Percentiles rank a stretch among this genome's conserved stretches.
Evolutionary conservation across 2,797 vertebrate species (phyloP).

Genomic region (Catostomus latipinnis): DNA sequence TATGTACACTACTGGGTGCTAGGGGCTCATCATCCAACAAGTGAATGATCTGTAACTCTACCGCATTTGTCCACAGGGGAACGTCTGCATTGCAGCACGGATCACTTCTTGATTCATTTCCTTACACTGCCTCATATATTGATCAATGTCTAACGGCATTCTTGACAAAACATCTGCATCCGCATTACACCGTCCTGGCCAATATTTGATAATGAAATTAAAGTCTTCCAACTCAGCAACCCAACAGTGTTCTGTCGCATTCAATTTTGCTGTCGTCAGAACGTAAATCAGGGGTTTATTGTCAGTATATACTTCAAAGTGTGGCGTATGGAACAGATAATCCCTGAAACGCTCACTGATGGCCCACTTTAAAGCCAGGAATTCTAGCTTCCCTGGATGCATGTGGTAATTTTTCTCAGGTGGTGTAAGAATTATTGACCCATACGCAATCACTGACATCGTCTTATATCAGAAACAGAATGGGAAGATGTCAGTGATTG

Average conservation of each 20-base stretch:
- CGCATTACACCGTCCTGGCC: conserved; percentile 25
- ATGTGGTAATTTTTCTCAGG: background rate
- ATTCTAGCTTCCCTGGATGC: conserved; percentile 8
- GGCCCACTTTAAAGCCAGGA: background rate
- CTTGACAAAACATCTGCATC: conserved; percentile 42
- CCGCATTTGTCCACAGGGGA: background rate
- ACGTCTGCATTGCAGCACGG: background rate
- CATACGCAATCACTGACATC: conserved; percentile 16
- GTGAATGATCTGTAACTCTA: background rate
- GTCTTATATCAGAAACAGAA: too few relatives aligned
- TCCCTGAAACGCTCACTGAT: background rate
- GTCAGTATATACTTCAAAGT: background rate
- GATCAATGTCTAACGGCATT: background rate
- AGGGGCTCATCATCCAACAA: background rate
- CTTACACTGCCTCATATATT: background rate
- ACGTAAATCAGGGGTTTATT: background rate
- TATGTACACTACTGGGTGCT: background rate
- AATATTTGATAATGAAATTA: conserved; percentile 35
- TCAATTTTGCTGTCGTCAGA: background rate
- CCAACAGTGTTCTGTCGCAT: background rate
- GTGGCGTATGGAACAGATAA: background rate
- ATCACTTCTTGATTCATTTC: conserved; percentile 22
- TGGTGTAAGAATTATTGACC: background rate
- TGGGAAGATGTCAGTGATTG: too few relatives aligned
- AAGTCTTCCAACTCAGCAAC: conserved; percentile 5